Evolutionary conservation across 2,797 vertebrate species (phyloP).

Genomic region (Scleropages formosus): DNA sequence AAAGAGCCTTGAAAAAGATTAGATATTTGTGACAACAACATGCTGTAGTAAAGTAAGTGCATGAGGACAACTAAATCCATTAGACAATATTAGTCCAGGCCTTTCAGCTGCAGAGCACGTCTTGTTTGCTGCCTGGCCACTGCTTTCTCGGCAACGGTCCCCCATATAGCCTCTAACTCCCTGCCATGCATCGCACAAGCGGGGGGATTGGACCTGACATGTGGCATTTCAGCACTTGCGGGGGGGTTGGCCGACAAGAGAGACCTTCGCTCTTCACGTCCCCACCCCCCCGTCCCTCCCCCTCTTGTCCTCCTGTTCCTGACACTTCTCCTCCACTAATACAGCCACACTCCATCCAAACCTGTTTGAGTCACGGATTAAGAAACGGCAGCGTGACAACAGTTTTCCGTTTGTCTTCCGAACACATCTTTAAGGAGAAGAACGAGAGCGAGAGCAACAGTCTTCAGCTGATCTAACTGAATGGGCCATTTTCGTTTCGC

Average conservation of each 20-base stretch:
- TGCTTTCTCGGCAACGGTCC: background rate
- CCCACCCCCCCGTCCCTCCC: background rate
- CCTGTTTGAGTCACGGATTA: background rate
- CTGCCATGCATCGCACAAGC: background rate
- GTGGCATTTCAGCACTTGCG: constrained; percentile 6
- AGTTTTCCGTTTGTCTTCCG: too few relatives aligned
- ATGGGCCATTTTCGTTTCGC: too few relatives aligned
- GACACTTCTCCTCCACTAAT: background rate
- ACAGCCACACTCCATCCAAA: background rate
- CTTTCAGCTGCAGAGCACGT: background rate
- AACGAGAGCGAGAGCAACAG: too few relatives aligned
- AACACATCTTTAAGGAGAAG: too few relatives aligned
- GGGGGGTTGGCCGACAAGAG: background rate
- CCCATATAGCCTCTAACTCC: background rate
- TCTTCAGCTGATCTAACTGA: too few relatives aligned
- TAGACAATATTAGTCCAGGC: constrained; percentile 6
- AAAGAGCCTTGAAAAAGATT: background rate
- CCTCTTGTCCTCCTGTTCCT: background rate
- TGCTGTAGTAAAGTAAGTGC: constrained; percentile 1
- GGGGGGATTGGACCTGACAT: background rate
- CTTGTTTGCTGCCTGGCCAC: background rate
- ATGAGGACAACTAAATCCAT: background rate
- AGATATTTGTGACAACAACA: constrained; percentile 1
- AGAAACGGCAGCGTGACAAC: background rate
- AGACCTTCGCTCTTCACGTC: background rate